Evolutionary conservation across 2,797 vertebrate species (phyloP), one percentile per base, ranked within the genome.

Genomic region (Melanotaenia trifasciata): DNA sequence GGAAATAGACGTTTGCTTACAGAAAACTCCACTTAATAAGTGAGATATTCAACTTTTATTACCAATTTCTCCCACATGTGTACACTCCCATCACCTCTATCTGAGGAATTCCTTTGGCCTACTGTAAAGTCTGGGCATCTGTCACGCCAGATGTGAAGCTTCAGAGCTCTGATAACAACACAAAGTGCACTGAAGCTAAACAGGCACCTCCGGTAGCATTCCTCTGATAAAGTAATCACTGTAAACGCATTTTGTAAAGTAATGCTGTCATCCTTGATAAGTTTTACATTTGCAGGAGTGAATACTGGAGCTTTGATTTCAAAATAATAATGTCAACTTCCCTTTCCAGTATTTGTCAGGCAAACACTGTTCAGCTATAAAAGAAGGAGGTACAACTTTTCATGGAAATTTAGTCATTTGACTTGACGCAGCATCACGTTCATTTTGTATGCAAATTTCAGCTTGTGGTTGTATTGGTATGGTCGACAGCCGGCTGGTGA

Each of bases 81-180:
- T 38, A 35, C 65, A 72, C 85, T 81, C 80, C 80, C 79, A 71
- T 72, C 63, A 4, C 5, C 36, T 58, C 43, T 79, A 74, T 79
- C 76, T 80, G 74, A 81, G 75, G 85, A 86, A 90, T 89, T 79
- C 47, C 54, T 54, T 13, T 20, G 38, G 53, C 50, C 66, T 35
- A 64, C 81, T 79, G 75, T 74, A 68, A 73, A 56, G 64, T 45
- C 67, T 35, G 24, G 51, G 20, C 66, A 64, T 58, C 57, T 68
- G 64, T 74, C 64, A 74, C 74, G 81, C 80, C 90, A 90, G 89
- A 92, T 90, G 88, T 80, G 80, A 84, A 80, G 78, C 76, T 18
- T 90, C 80, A 78, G 51, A 33, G 63, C 32, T 5, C 30, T 5
- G 70, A 83, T 70, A 83, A 70, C 58, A 63, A 13, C 75, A 64